Base-by-base conservation (phyloP, 2,797 vertebrate species). In the Acrossocheilus wenchowensis region DNA sequence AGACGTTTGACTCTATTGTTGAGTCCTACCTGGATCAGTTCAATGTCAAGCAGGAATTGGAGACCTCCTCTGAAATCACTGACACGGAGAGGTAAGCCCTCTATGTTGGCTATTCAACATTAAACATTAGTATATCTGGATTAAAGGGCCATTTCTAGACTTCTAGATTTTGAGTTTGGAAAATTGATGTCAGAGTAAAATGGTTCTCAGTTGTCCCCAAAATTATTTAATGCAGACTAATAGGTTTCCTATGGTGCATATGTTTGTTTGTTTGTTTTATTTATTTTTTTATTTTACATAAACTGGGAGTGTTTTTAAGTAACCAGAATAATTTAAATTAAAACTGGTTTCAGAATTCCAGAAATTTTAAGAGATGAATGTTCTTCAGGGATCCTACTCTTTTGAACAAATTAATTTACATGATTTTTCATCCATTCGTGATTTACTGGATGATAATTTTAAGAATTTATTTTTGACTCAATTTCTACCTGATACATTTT, bases 1-100 rank as follows among this genome's bases (percentile, higher is more conserved):
- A 99, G 93, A 97, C 93, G 0, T 99, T 99, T 89, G 93, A 97
- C 57, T 84, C 69, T 57, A 94, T 96, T 90, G 93, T 97, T 0
- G 95, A 97, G 77, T 92, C 94, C 68, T 99, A 95, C 85, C 90
- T 96, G 79, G 86, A 79, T 1, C 92, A 92, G 78, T 93, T 94
- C 91, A 86, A 92, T 5, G 74, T 91, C 84, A 91, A 90, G 82
- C 89, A 83, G 45, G 91, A 85, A 39, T 79, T 0, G 43, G 77
- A 43, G 9, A 78, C 23, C 0, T 9, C 9, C 2, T 79, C 71
- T 17, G 81, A 93, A 6, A 64, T 85, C 1, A 89, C 96, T 79
- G 93, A 97, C 78, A 84, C 89, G 0, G 92, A 97, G 39, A 95
- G 97, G 97, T 99, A 91, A 89, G 81, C 57, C 8, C 57, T 39